phyloP scores from a whole-genome alignment of 23 tunicate species.

The Oikopleura dioica region DNA sequence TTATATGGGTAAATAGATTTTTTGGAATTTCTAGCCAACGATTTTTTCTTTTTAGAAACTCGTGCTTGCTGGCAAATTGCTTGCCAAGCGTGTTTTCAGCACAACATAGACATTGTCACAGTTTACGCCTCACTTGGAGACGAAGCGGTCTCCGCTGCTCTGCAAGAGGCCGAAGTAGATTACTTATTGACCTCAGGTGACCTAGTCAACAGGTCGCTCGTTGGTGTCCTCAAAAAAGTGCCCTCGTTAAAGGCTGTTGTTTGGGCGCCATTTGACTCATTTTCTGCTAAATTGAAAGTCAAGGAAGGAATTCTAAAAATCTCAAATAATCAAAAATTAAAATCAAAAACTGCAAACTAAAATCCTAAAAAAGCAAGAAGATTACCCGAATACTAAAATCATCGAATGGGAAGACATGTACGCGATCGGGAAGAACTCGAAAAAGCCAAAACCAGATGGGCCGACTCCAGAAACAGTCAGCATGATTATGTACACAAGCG shows the following conservation, averaged over 20 bases:
- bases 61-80: conserved; percentile 90
- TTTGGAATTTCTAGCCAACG: too few species aligned
- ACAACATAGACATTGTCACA: conserved; percentile 46
- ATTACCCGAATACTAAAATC: background rate
- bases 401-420: background rate
- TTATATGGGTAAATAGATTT: too few species aligned
- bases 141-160: conserved; percentile 49
- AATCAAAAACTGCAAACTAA: too few species aligned
- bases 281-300: background rate
- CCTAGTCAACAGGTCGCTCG: conserved; percentile 15
- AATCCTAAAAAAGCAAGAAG: background rate
- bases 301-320: too few species aligned
- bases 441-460: background rate
- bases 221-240: background rate
- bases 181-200: conserved; percentile 57
- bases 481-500: conserved; percentile 84
- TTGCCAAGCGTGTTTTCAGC: conserved; percentile 34
- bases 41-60: too few species aligned
- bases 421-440: background rate
- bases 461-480: conserved; percentile 47
- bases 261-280: background rate
- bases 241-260: background rate
- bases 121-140: conserved; percentile 87
- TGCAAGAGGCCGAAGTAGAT: conserved; percentile 47
- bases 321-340: too few species aligned